Base-by-base conservation (phyloP, 2,888 invertebrate species). In the Neuroscelio doddi region DNA sequence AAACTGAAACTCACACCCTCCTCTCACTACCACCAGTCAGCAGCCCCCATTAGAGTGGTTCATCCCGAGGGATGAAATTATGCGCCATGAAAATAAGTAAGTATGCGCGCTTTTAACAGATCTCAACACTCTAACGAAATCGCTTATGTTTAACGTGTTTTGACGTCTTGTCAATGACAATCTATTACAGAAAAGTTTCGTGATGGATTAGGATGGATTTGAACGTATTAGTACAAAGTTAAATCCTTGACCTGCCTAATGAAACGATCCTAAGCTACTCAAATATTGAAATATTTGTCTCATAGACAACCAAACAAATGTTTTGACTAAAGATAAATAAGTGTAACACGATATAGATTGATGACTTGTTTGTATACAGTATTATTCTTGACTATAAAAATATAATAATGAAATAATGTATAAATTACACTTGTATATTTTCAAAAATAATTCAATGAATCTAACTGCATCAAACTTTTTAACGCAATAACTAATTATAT, bases 51-150 rank as follows among this genome's bases (percentile, higher is more conserved):
- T 51, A 44, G 34, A 64, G 45, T 42, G 36, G 56, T 42, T 57
- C 53, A 51, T 61, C 58, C 55, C 64, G 24, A 44, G 65, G 64
- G 69, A 66, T 58, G 51, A 58, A 65, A 69, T 55, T 66, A 61
- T 61, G 65, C 57, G 65, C 65, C 57, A 59, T 50, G 53, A 61
- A 69, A 61, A 52, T 55, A 61, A 64, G 66, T 65, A 55, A 65
- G 63, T 65, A 41, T 46, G 41, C 52, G 36, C 61, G 61, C 24
- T 38, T 34, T 32, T 42, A 47, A 61, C 52, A 36, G 14, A 16
- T 8, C 27, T 29, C 9, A 9, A 27, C 10, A 7, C 27, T 15
- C 3, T 1, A 12, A 29, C 39, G 24, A 39, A 39, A 16, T 17
- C 14, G 29, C 45, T 46, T 32, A n/a, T 8, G 41, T 32, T 12